Evolutionary conservation across 2,113 vertebrate genomes (phyloP).

Genomic region (Martes martes): DNA sequence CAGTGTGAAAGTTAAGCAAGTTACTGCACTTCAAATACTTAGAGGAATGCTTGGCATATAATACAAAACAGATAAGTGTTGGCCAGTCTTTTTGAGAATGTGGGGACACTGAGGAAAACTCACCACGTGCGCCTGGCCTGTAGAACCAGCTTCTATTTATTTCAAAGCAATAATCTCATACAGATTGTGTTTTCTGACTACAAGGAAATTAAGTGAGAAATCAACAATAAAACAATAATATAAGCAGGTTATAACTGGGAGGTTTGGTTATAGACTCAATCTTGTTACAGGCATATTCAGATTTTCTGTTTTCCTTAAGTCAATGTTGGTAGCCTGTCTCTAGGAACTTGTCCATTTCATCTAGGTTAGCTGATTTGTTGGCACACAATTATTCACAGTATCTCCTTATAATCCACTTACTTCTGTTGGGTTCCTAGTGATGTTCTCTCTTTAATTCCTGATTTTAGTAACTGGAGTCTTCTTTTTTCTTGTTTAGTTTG

Average conservation of each 20-base stretch:
- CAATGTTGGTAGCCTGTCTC: neutral
- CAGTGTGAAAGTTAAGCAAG: neutral
- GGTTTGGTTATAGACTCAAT: neutral
- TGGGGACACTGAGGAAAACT: neutral
- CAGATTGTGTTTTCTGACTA: neutral
- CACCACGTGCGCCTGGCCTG: too few species aligned
- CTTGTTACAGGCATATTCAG: neutral
- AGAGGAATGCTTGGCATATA: neutral
- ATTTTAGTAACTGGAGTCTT: neutral
- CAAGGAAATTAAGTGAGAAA: neutral
- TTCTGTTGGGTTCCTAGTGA: neutral
- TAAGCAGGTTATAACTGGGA: neutral
- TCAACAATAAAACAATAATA: neutral
- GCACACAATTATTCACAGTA: neutral
- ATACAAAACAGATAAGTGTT: neutral
- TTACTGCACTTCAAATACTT: neutral
- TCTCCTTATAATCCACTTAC: neutral
- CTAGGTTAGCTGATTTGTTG: neutral
- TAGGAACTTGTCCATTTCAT: neutral
- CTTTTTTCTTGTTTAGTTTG: neutral
- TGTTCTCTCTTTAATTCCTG: neutral
- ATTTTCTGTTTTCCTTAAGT: neutral
- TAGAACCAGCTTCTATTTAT: neutral
- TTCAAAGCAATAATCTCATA: neutral
- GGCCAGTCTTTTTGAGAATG: neutral